Percentiles rank a stretch among this genome's conserved stretches.
Evolutionary conservation across 2,797 vertebrate genomes (phyloP).

Genomic region (Spinibarbus caldwelli): DNA sequence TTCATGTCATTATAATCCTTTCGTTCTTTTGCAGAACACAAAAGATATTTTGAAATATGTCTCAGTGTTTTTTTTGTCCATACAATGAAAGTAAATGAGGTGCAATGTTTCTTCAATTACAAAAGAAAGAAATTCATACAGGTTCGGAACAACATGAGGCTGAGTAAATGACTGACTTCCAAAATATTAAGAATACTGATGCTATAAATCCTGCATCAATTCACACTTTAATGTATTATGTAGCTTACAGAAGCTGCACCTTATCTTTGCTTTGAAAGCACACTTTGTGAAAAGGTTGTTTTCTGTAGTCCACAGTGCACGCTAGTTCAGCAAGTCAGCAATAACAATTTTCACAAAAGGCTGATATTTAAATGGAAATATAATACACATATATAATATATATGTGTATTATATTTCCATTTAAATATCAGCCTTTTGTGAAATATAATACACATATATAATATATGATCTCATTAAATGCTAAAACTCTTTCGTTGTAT

Average conservation of each 20-base stretch:
- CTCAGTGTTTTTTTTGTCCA: no score
- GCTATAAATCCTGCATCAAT: background rate
- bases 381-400: background rate
- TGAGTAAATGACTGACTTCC: background rate
- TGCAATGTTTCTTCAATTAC: background rate
- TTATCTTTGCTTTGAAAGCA: background rate
- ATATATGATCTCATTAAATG: background rate
- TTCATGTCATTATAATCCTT: no score
- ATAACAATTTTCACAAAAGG: background rate
- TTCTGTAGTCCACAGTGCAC: background rate
- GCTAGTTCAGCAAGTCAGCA: background rate
- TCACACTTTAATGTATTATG: background rate
- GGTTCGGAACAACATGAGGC: background rate
- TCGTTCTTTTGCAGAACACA: background rate
- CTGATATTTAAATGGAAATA: background rate
- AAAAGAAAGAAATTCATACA: background rate
- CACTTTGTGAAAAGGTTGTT: background rate
- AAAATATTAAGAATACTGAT: background rate
- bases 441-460: background rate
- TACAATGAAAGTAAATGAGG: background rate
- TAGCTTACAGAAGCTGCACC: background rate
- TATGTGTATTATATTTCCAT: background rate
- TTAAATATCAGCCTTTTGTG: background rate
- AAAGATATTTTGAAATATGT: background rate
- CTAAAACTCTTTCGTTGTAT: background rate